Base-by-base conservation (phyloP, 2,113 vertebrate species). In the Suncus etruscus region DNA sequence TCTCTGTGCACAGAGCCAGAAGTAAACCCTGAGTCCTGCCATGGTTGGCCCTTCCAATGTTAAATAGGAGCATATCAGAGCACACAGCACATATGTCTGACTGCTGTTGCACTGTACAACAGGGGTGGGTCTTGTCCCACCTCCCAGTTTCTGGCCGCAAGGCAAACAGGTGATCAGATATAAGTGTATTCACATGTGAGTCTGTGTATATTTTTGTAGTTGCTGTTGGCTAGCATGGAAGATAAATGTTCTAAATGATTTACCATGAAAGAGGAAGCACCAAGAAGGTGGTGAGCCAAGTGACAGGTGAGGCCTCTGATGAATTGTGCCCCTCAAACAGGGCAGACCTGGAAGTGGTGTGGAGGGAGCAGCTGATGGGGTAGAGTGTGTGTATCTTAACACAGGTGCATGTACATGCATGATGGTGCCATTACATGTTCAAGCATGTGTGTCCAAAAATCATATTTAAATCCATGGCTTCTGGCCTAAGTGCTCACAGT, bases 91-190 rank as follows among this genome's bases (percentile, higher is more conserved):
- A 32, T 15, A 48, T 75, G 69, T 63, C 51, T 54, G 3, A 39
- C 39, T 39, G 39, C 39, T 39, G 25, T n/a, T 83, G 74, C 76
- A 75, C 31, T 0, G 29, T 32, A 8, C 32, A 39, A 11, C 51
- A 82, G 74, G 91, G 51, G 74, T 83, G 58, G 58, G 88, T 20
- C 79, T 70, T 54, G 68, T 96, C 95, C 96, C 83, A 96, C 92
- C 91, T 96, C 95, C 15, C 58, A 85, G 81, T 84, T 78, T 82
- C 87, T 51, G 81, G 92, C 97, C 95, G 85, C 45, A 83, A 95
- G 96, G 87, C 89, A 95, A 91, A 94, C 18, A 94, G 76, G 83
- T 94, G 92, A 90, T 91, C 15, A 89, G 51, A 79, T 31, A 68
- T 29, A 22, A 1, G n/a, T 14, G 29, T 68, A 10, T 70, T 8